Percentiles rank a stretch among this genome's conserved stretches.
Conservation (phyloP, 2,888 invertebrate genomes). For the Synergus gifuensis region DNA sequence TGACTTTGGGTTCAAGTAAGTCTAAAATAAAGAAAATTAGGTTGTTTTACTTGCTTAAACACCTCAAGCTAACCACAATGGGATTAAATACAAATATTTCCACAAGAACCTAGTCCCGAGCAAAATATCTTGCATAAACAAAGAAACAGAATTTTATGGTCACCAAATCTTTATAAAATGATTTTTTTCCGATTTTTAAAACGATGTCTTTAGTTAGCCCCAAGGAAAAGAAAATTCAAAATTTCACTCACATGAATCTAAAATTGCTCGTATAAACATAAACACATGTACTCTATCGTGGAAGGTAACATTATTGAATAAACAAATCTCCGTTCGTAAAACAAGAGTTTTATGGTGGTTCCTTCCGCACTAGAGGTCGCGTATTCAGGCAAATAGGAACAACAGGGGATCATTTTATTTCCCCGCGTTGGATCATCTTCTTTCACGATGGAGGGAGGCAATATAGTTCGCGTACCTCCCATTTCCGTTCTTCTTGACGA, state of each 20-base stretch:
- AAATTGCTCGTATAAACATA: not conserved
- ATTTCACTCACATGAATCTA: not conserved
- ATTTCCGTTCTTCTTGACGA: slow-evolving; percentile 20
- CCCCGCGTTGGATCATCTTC: slow-evolving; percentile 12
- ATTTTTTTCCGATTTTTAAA: no score
- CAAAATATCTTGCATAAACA: no score
- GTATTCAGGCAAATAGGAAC: not conserved
- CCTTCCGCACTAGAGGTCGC: not conserved
- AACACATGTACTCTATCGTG: not conserved
- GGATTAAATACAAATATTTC: no score
- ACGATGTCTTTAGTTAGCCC: no score
- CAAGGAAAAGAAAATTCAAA: not conserved
- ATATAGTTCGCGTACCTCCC: not conserved
- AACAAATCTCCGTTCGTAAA: not conserved
- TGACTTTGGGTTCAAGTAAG: not conserved
- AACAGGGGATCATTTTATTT: slow-evolving; percentile 26
- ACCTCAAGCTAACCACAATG: no score
- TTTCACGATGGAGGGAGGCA: not conserved
- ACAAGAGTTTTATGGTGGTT: slow-evolving; percentile 30
- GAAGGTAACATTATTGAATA: slow-evolving; percentile 2
- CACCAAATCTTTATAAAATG: no score
- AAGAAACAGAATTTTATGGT: no score
- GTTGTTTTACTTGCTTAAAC: no score
- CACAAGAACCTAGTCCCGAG: no score
- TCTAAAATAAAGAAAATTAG: not conserved